Base-by-base conservation (phyloP, 2,888 invertebrate species). In the Melinaea menophilus region DNA sequence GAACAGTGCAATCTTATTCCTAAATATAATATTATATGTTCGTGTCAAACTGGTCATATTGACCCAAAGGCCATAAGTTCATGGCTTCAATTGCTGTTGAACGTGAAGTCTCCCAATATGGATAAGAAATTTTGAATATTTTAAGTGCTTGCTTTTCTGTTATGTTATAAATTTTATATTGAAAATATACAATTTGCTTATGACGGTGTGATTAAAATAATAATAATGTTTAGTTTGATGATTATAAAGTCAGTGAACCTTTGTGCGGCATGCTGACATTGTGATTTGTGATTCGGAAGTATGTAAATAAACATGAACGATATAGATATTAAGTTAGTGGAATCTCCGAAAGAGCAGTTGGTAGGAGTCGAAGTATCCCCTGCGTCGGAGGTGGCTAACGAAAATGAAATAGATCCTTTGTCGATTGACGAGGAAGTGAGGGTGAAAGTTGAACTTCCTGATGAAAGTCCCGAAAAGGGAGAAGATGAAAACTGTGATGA, bases 251-350 rank as follows among this genome's bases (percentile, higher is more conserved):
- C 87, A 82, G 76, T 84, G 84, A 86, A 86, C 84, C 78, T 82
- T 72, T 71, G 73, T 79, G 80, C 86, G 82, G 86, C 84, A 80
- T 88, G 84, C 82, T 85, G 84, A 85, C 81, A 78, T 82, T 83
- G 86, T 85, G 85, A 81, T 79, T 73, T 79, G 80, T 79, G 81
- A 80, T 76, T 84, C 82, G 82, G 79, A 90, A 90, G 85, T 88
- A 90, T 90, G 90, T 90, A 88, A 89, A 89, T 90, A 90, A 90
- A 88, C 88, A 90, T 90, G 90, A 90, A 90, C 83, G 89, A 89
- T 88, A 85, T 85, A 85, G 86, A 81, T 76, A 81, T 86, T 75
- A 89, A 89, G 84, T 81, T 82, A 84, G 85, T 82, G 78, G 89
- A 88, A 81, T 82, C 86, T 78, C 83, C 81, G 70, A 88, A 88